phyloP scores from a whole-genome alignment of 1,140 invertebrate genomes.

The Arion vulgaris region DNA sequence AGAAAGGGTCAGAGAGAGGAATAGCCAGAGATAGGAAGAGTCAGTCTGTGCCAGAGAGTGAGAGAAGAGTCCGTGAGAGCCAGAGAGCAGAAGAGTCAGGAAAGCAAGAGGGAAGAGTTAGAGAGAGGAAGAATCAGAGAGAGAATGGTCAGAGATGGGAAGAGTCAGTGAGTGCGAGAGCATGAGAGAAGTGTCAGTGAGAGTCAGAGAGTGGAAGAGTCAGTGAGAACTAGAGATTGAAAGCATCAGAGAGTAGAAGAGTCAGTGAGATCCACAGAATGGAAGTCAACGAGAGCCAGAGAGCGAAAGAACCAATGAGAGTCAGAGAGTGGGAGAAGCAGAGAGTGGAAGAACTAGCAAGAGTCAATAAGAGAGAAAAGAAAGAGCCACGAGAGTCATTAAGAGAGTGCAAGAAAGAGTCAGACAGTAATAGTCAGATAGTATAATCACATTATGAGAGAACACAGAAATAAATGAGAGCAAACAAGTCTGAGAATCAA shows the following conservation, averaged over 20 bases:
- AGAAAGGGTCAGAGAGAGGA: neutral
- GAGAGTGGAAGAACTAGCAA: neutral
- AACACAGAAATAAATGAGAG: too few species aligned
- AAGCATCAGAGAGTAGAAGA: slow-evolving; percentile 7
- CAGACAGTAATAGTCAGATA: too few species aligned
- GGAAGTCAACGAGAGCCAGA: neutral
- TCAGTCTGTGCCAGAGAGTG: neutral
- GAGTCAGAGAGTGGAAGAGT: neutral
- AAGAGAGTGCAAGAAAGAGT: neutral
- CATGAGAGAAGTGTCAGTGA: neutral
- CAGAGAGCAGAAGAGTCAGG: slow-evolving; percentile 1
- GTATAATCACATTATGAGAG: too few species aligned
- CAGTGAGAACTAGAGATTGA: neutral
- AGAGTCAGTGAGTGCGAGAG: neutral
- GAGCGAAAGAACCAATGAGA: neutral
- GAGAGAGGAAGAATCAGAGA: neutral
- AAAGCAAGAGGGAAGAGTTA: neutral
- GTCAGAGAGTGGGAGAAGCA: neutral
- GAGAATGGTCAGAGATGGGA: neutral
- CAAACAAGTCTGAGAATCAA: too few species aligned
- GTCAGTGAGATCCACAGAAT: neutral
- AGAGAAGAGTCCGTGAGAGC: slow-evolving; percentile 7
- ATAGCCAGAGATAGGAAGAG: neutral
- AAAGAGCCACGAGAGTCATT: neutral
- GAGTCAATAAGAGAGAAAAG: neutral